Percentiles rank a stretch among this genome's conserved stretches.
Evolutionary conservation across 2,888 invertebrate genomes (phyloP).

Genomic region (Microctonus aethiopoides): DNA sequence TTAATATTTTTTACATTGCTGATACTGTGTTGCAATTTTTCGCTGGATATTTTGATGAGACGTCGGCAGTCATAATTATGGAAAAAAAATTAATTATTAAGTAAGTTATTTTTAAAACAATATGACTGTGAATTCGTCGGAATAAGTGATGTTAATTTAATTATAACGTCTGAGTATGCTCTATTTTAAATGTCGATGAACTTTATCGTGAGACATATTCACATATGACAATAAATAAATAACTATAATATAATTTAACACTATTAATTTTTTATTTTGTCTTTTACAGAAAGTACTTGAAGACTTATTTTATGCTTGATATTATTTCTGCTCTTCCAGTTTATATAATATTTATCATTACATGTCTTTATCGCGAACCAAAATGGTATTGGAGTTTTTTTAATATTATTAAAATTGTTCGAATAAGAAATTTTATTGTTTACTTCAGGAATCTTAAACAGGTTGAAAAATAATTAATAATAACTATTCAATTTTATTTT

Average conservation of each 20-base stretch:
- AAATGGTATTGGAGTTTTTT: slow-evolving; percentile 50
- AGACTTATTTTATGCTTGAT: slow-evolving; percentile 15
- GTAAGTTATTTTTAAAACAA: slow-evolving; percentile 40
- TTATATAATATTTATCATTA: slow-evolving; percentile 8
- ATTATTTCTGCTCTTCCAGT: slow-evolving; percentile 3
- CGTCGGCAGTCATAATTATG: slow-evolving; percentile 54
- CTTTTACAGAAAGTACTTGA: slow-evolving; percentile 16
- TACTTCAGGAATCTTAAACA: slow-evolving; percentile 56
- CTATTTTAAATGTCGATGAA: neutral
- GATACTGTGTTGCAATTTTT: slow-evolving; percentile 61
- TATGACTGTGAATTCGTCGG: neutral
- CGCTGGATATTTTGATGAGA: slow-evolving; percentile 60
- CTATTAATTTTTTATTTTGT: neutral
- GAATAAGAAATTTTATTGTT: slow-evolving; percentile 55
- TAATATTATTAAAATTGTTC: slow-evolving; percentile 57
- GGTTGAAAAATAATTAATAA: slow-evolving; percentile 47
- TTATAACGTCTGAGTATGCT: neutral
- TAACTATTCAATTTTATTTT: neutral
- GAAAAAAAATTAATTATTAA: slow-evolving; percentile 51
- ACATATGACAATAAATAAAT: neutral
- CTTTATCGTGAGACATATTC: neutral
- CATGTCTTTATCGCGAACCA: neutral
- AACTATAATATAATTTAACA: neutral
- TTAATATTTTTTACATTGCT: slow-evolving; percentile 54
- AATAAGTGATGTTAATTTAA: slow-evolving; percentile 7